Evolutionary conservation across 2,113 vertebrate genomes (phyloP), one percentile per base, ranked within the genome.

Genomic region (Thermophis baileyi): DNA sequence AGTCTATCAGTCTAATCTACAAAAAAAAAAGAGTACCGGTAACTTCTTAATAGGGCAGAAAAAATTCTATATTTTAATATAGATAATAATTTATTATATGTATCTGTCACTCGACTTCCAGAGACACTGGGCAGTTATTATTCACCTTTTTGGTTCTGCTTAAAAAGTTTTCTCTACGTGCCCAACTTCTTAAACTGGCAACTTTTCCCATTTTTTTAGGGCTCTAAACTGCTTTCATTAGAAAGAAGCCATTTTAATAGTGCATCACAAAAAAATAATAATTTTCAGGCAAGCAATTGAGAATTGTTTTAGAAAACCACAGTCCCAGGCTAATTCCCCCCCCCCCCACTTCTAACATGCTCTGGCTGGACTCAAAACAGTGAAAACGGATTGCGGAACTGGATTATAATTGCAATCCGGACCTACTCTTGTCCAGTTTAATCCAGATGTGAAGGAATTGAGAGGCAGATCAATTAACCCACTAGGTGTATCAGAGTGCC

Each of bases 241-340:
- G 11, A 69, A 69, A n/a, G 30, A 5, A 69, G 63, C 12, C 12
- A 16, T n/a, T 69, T 74, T 35, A 6, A 74, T 18, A 74, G n/a
- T 18, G n/a, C n/a, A 14, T n/a, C 63, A 6, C 4, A n/a, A 16
- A 35, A 69, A 5, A n/a, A 69, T 6, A n/a, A 69, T 69, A n/a
- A 18, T 53, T 53, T 53, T 18, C 16, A 9, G n/a, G 30, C 50
- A 88, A n/a, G 87, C 14, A 9, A n/a, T 22, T 53, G 18, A 40
- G 49, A 53, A 88, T 6, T 6, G 6, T 20, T 3, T 18, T 63
- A 18, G 44, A n/a, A 22, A 35, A 30, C 4, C 18, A 9, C 2
- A 27, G 2, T 14, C 53, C 53, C 0, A 1, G 11, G 14, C 2
- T 0, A 40, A 18, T 30, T 54, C 4, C 0, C 0, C 1, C 4